Conservation (phyloP, 2,113 vertebrate genomes). For the Hemichromis elongatus region DNA sequence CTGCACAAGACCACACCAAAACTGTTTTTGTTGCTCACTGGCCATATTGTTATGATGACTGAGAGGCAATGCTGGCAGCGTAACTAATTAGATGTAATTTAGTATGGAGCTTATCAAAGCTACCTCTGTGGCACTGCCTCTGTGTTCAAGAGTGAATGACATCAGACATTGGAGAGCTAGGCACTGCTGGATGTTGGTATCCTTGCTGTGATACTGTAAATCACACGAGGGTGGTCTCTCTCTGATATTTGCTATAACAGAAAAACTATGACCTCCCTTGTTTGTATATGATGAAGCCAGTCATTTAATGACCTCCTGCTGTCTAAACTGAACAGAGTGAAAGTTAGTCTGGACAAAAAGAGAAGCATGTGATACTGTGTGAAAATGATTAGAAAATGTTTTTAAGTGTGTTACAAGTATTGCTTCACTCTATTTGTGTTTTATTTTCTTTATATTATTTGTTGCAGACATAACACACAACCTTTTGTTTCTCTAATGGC, state of each 20-base stretch:
- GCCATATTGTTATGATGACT: not conserved
- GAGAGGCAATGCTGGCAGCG: constrained; percentile 7
- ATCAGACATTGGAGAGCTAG: constrained; percentile 18
- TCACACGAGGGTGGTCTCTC: constrained; percentile 8
- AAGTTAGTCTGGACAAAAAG: not conserved
- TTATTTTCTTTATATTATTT: not conserved
- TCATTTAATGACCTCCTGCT: constrained; percentile 54
- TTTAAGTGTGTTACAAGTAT: not conserved
- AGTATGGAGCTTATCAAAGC: constrained; percentile 33
- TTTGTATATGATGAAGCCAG: constrained; percentile 27
- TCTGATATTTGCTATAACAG: constrained; percentile 20
- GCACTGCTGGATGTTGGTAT: constrained; percentile 15
- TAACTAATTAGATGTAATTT: constrained; percentile 50
- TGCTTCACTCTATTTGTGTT: not conserved
- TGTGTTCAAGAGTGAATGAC: constrained; percentile 20
- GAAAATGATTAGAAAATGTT: not conserved
- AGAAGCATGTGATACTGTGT: not conserved
- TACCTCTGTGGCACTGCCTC: not conserved
- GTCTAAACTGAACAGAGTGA: constrained; percentile 24
- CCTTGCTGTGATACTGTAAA: constrained; percentile 6
- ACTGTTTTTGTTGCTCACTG: constrained; percentile 20
- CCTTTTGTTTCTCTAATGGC: not conserved
- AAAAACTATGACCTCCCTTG: constrained; percentile 15
- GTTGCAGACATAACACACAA: not conserved
- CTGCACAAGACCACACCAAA: constrained; percentile 8